These are phyloP conservation scores for Papilio xuthus DNA, from an alignment of 1,140 invertebrate genomes.

Conservation along the genomic window DNA sequence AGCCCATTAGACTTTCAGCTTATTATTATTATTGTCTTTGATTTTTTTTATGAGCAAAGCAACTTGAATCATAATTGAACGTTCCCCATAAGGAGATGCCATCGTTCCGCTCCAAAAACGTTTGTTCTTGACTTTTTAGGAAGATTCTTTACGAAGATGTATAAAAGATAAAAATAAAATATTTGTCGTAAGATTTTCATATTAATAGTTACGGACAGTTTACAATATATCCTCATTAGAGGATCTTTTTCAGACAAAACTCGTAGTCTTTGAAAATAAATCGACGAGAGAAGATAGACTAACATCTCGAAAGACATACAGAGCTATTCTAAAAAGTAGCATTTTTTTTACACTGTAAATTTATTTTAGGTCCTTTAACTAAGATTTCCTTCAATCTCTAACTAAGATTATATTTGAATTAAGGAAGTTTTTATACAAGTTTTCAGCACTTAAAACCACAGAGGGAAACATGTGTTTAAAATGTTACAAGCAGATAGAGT, in stretches of 20 bases:
- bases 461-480: background rate
- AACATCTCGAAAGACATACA: no score
- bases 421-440: no score
- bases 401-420: no score
- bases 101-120: background rate
- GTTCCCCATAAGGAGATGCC: background rate
- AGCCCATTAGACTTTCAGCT: background rate
- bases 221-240: no score
- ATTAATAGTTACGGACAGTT: background rate
- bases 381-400: no score
- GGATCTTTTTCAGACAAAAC: no score
- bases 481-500: background rate
- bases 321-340: no score
- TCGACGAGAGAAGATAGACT: no score
- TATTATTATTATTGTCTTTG: background rate
- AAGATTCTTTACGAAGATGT: background rate
- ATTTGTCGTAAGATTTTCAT: background rate
- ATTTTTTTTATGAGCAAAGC: background rate
- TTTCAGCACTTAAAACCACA: background rate
- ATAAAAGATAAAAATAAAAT: background rate
- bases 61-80: background rate
- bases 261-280: no score
- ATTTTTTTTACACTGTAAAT: no score
- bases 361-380: no score
- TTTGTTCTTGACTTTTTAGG: background rate